Evolutionary conservation across 2,888 invertebrate species (phyloP).

Genomic region (Hemicrepidius hirtus): DNA sequence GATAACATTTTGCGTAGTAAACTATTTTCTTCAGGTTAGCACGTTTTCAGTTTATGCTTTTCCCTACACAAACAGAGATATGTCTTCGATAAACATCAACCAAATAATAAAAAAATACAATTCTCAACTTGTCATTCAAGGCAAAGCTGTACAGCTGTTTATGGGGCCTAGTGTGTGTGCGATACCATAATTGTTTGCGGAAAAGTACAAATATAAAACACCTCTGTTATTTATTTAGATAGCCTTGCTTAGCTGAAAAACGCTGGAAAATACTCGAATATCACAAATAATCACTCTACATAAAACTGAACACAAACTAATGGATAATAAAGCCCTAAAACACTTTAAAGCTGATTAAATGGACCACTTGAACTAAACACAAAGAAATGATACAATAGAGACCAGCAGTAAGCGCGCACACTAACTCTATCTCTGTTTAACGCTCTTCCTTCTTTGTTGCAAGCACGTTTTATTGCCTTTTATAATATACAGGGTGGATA

Average conservation of each 20-base stretch:
- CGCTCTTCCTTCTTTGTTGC: neutral
- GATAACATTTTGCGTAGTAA: conserved; percentile 74
- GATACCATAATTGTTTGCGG: conserved; percentile 30
- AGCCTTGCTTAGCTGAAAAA: neutral
- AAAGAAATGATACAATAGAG: conserved; percentile 34
- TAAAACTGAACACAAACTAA: conserved; percentile 9
- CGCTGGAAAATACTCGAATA: neutral
- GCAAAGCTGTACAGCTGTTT: conserved; percentile 49
- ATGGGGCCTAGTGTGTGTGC: conserved; percentile 45
- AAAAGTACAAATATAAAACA: conserved; percentile 25
- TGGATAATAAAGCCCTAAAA: conserved; percentile 3
- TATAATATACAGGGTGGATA: too few species aligned
- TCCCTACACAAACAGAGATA: conserved; percentile 32
- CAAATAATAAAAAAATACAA: conserved; percentile 44
- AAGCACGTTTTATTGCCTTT: neutral
- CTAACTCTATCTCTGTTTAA: neutral
- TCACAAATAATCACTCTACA: neutral
- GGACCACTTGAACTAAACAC: conserved; percentile 15
- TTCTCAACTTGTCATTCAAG: conserved; percentile 45
- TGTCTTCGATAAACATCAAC: conserved; percentile 42
- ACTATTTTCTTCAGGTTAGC: conserved; percentile 1
- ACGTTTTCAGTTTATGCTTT: conserved; percentile 37
- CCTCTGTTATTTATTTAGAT: conserved; percentile 4
- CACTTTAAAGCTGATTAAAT: conserved; percentile 9
- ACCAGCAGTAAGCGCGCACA: conserved; percentile 4